Percentiles rank a stretch among this genome's conserved stretches.
These are phyloP conservation scores for Meloidogyne chitwoodi DNA, from an alignment of 1,140 invertebrate genomes.

Conservation along the genomic window DNA sequence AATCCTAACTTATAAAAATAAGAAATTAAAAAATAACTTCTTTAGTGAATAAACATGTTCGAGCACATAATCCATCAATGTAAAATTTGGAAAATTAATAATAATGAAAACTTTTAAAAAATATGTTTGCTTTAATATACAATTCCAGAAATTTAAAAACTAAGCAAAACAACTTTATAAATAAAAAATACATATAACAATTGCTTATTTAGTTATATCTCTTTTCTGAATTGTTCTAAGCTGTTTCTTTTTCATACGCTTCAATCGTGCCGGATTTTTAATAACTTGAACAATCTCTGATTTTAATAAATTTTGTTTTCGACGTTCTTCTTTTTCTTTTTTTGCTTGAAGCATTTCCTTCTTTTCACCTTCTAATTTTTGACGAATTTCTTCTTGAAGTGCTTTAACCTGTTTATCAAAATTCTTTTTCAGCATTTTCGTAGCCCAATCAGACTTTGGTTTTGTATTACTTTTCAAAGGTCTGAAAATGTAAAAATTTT, in stretches of 20 bases:
- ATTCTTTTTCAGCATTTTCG: slow-evolving; percentile 28
- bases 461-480: neutral
- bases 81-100: neutral
- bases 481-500: neutral
- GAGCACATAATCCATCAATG: neutral
- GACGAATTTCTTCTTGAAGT: slow-evolving; percentile 26
- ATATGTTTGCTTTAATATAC: neutral
- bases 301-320: slow-evolving; percentile 29
- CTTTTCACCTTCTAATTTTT: slow-evolving; percentile 23
- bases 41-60: neutral
- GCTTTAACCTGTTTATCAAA: slow-evolving; percentile 15
- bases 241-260: slow-evolving; percentile 27
- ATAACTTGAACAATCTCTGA: slow-evolving; percentile 35
- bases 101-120: neutral
- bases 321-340: slow-evolving; percentile 33
- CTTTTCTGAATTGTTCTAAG: slow-evolving; percentile 29
- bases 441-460: slow-evolving; percentile 21
- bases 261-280: slow-evolving; percentile 28
- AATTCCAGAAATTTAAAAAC: neutral
- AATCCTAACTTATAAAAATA: neutral
- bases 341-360: neutral
- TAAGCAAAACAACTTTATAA: neutral
- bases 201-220: slow-evolving; percentile 14
- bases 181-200: neutral
- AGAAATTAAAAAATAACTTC: neutral